Percentiles rank a stretch among this genome's conserved stretches.
Conservation (phyloP, 2,888 invertebrate species). For the Tridacna gigas region DNA sequence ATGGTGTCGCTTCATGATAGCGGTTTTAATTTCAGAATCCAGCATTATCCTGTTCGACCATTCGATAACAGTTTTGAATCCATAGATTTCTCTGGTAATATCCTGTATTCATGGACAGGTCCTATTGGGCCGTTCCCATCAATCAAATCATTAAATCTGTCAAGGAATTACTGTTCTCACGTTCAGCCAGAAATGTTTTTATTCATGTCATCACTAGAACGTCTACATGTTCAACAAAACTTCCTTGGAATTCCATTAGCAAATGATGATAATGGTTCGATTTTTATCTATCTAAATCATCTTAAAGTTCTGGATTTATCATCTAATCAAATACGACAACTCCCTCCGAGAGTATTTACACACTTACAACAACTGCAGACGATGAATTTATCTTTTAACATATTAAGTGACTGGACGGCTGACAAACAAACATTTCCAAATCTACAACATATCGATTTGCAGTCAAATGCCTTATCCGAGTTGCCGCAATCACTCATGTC, state of each 20-base stretch:
- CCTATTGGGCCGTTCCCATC: conserved; percentile 25
- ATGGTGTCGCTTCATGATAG: conserved; percentile 5
- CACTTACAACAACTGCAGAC: not conserved
- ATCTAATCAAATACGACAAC: conserved; percentile 23
- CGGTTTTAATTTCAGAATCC: conserved; percentile 25
- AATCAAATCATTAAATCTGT: conserved; percentile 40
- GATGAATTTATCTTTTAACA: conserved; percentile 42
- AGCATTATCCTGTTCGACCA: not conserved
- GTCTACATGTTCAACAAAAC: conserved; percentile 38
- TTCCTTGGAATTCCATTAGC: conserved; percentile 36
- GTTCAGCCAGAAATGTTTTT: conserved; percentile 19
- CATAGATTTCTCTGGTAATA: conserved; percentile 41
- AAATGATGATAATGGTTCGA: not conserved
- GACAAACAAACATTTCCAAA: not conserved
- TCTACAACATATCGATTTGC: not conserved
- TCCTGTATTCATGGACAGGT: conserved; percentile 27
- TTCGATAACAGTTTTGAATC: conserved; percentile 23
- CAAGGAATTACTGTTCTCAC: conserved; percentile 33
- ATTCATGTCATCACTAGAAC: conserved; percentile 3
- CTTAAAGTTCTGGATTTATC: conserved; percentile 42
- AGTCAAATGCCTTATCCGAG: not conserved
- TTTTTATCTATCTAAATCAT: conserved; percentile 33
- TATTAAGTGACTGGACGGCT: not conserved
- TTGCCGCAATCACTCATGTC: not conserved
- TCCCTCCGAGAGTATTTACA: not conserved